Conservation (phyloP, 2,888 invertebrate genomes). For the Junonia oenone region DNA sequence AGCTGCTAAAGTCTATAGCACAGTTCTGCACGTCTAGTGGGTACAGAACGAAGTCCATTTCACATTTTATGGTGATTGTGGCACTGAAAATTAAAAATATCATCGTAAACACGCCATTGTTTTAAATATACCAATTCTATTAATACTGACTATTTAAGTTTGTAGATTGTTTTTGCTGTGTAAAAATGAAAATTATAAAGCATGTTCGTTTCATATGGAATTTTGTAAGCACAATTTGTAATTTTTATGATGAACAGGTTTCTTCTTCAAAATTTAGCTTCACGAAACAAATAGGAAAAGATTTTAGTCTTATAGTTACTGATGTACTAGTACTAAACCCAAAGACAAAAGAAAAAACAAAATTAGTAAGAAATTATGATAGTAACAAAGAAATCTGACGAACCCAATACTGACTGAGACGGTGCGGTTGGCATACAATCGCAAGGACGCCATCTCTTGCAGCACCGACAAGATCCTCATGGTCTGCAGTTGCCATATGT, state of each 20-base stretch:
- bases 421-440: constrained; percentile 81
- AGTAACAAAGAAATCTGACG: constrained; percentile 39
- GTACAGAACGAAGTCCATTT: constrained; percentile 83
- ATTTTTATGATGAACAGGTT: no score
- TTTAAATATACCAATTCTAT: background rate
- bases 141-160: background rate
- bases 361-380: no score
- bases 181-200: background rate
- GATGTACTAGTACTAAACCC: no score
- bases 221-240: no score
- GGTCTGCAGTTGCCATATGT: constrained; percentile 82
- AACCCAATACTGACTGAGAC: constrained; percentile 83
- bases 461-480: constrained; percentile 81
- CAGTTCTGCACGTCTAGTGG: constrained; percentile 83
- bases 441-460: constrained; percentile 81
- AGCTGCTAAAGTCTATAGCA: constrained; percentile 82
- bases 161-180: background rate
- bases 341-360: no score
- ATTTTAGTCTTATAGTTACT: no score
- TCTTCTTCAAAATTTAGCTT: no score
- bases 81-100: constrained; percentile 59
- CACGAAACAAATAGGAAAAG: no score
- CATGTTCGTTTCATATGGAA: no score
- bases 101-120: constrained; percentile 6
- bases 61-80: constrained; percentile 82